Evolutionary conservation across 1,140 invertebrate species (phyloP).

Genomic region (Lucilia cuprina): DNA sequence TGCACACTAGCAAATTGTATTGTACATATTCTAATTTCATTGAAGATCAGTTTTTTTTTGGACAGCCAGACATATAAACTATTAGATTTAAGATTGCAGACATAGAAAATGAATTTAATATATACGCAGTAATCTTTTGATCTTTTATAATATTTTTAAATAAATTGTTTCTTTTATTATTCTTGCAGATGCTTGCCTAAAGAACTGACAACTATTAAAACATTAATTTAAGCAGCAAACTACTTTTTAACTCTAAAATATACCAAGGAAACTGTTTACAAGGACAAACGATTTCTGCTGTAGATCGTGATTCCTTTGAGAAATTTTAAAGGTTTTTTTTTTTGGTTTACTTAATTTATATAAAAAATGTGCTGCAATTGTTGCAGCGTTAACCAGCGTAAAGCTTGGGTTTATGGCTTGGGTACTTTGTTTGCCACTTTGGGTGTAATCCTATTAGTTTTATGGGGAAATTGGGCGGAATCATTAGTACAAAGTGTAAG

Average conservation of each 20-base stretch:
- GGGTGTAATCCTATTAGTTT: constrained; percentile 46
- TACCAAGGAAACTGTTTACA: too few species aligned
- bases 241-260: neutral
- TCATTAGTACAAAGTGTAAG: constrained; percentile 51
- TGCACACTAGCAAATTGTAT: too few species aligned
- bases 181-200: neutral
- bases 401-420: constrained; percentile 57
- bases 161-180: too few species aligned
- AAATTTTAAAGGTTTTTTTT: neutral
- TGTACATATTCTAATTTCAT: too few species aligned
- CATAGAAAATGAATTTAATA: too few species aligned
- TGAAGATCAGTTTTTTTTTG: too few species aligned
- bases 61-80: too few species aligned
- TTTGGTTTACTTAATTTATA: neutral
- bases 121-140: neutral
- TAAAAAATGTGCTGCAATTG: constrained; percentile 55
- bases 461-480: constrained; percentile 51
- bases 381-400: constrained; percentile 57
- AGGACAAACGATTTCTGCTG: neutral
- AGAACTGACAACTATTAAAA: neutral
- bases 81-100: too few species aligned
- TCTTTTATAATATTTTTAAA: too few species aligned
- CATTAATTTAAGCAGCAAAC: too few species aligned
- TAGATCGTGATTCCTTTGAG: neutral
- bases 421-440: constrained; percentile 47